phyloP scores from a whole-genome alignment of 2,113 vertebrate species.

The Erythrocercus mccallii region DNA sequence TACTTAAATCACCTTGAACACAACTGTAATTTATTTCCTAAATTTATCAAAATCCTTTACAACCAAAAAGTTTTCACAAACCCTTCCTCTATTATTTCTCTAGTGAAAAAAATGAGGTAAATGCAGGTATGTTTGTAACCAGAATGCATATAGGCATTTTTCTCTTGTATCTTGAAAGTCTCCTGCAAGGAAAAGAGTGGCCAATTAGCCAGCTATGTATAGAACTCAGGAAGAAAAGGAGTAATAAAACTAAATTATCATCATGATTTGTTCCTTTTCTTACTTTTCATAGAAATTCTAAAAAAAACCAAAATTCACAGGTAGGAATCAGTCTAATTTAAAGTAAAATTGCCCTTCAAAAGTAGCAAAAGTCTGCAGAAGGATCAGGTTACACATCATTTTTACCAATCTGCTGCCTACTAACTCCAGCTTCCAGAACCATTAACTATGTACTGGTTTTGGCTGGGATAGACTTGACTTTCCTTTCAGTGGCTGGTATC shows the following conservation, averaged over 20 bases:
- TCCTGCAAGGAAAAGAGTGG: background rate
- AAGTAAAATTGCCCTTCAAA: background rate
- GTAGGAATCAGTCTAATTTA: background rate
- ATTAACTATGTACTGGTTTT: background rate
- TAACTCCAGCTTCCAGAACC: background rate
- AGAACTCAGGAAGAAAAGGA: background rate
- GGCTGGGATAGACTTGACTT: background rate
- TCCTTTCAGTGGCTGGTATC: background rate
- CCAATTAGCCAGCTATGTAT: background rate
- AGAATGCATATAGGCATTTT: background rate
- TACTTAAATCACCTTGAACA: slow-evolving; percentile 17
- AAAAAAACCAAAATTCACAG: background rate
- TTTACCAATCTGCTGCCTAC: background rate
- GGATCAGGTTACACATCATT: background rate
- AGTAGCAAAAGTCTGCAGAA: background rate
- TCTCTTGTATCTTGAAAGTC: background rate
- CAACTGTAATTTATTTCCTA: slow-evolving; percentile 13
- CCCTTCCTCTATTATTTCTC: background rate
- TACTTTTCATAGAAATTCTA: background rate
- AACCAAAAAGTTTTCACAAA: background rate
- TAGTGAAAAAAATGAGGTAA: background rate
- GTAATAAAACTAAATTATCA: background rate
- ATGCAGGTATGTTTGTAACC: background rate
- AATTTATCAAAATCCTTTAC: slow-evolving; percentile 3
- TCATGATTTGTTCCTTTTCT: background rate